These are phyloP conservation scores for human DNA, from an alignment of 2,113 vertebrate genomes.

Conservation along the genomic window GRCh38 chr6:135190501-135191000, in stretches of 20 bases:
- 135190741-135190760: neutral
- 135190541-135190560: neutral
- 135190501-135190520: neutral
- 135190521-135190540: neutral
- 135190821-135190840: too few species aligned
- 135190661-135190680: neutral
- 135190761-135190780: neutral
- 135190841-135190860: too few species aligned
- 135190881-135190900: too few species aligned
- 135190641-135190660: neutral
- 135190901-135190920: too few species aligned
- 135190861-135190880: too few species aligned
- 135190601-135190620: neutral
- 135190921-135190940: too few species aligned
- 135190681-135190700: neutral
- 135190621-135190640: slow-evolving; percentile 15
- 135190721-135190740: neutral
- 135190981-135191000: too few species aligned
- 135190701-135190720: neutral
- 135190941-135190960: too few species aligned
- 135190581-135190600: neutral
- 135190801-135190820: too few species aligned
- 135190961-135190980: too few species aligned
- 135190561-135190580: neutral
- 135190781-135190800: too few species aligned